Evolutionary conservation across 2,888 invertebrate species (phyloP).

Genomic region (Yponomeuta cagnagella): DNA sequence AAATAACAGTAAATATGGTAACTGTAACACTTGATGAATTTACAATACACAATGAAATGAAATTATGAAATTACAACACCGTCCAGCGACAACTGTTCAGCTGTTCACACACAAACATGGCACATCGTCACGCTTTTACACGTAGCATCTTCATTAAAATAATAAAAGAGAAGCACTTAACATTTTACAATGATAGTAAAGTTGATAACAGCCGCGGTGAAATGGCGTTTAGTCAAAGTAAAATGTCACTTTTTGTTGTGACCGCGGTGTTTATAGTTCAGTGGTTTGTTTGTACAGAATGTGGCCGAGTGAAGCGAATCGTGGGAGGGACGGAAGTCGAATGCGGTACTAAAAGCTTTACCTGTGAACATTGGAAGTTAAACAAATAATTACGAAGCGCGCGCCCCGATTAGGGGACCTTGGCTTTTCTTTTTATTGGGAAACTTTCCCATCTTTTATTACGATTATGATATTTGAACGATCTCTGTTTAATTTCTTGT

Average conservation of each 20-base stretch:
- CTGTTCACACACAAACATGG: constrained; percentile 21
- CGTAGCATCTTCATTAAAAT: constrained; percentile 12
- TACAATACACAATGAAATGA: neutral
- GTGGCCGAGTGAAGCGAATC: constrained; percentile 53
- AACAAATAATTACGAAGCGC: constrained; percentile 1
- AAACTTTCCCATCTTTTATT: neutral
- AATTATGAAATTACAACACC: neutral
- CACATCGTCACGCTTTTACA: constrained; percentile 42
- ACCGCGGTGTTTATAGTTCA: constrained; percentile 21
- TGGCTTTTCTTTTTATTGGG: neutral
- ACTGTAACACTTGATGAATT: neutral
- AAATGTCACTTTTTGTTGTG: constrained; percentile 9
- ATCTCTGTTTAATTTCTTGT: neutral
- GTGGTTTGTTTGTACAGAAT: constrained; percentile 21
- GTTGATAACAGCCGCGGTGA: constrained; percentile 8
- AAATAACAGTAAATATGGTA: too few species aligned
- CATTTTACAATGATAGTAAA: constrained; percentile 13
- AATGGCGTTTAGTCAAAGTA: constrained; percentile 6
- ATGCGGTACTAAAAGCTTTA: constrained; percentile 44
- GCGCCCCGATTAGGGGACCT: neutral
- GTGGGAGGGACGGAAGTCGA: constrained; percentile 46
- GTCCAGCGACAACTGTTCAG: constrained; percentile 13
- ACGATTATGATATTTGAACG: neutral
- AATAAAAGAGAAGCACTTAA: constrained; percentile 19
- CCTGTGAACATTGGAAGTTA: neutral